Evolutionary conservation across 2,888 invertebrate genomes (phyloP), one percentile per base, ranked within the genome.

Genomic region (Girardia tigrina): DNA sequence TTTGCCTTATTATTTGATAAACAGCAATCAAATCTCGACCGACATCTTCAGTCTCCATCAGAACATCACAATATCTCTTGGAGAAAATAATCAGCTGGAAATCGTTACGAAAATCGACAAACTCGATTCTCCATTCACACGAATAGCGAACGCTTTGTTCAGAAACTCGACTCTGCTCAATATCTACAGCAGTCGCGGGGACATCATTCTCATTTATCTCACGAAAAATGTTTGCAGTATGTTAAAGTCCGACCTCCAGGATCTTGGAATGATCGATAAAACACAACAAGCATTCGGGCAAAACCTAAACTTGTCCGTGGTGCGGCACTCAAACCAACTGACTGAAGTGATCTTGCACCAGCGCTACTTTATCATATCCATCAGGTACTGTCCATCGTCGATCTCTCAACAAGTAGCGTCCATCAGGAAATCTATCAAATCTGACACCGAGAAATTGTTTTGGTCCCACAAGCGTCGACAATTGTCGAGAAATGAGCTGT

Each of bases 1-100:
- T 56, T 56, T 56, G 56, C 56, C 56, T 56, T 56, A 56, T 56
- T 12, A 56, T 56, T 56, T 56, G 23, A 56, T 56, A 6, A 56
- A 56, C n/a, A 20, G n/a, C 56, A 56, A 56, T n/a, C 56, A 56
- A 56, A 56, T 56, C n/a, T 56, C 56, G 2, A 12, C 56, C n/a
- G 6, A 56, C 23, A 56, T 56, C 23, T 56, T 56, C 56, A 56
- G 56, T n/a, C 56, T 56, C 23, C 56, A 56, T 6, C n/a, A n/a
- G 8, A 23, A 56, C 23, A 56, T 56, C n/a, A 56, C 20, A n/a
- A 56, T 56, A 56, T 56, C 56, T 4, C n/a, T 56, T 12, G n/a
- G 56, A 2, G 56, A 56, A 56, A 56, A 56, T 16, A 56, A 56
- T 56, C n/a, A 56, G 23, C 56, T 56, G 23, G 56, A 56, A 56